These are phyloP conservation scores for Neelides sp. DNA, from an alignment of 1,140 invertebrate genomes.

Conservation along the genomic window DNA sequence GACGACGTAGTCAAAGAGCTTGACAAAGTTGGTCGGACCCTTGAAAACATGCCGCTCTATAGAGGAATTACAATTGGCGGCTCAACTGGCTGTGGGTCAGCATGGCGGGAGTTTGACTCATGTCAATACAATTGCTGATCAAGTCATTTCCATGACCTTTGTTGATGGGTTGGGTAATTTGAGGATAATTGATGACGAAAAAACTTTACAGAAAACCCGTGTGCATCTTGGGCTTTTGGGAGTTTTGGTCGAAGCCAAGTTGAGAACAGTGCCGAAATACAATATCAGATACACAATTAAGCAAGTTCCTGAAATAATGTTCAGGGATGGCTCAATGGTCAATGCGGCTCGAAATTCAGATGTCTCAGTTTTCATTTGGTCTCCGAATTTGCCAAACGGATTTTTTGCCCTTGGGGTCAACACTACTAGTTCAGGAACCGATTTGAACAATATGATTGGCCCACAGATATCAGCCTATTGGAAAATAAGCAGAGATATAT, in stretches of 20 bases:
- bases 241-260: not conserved
- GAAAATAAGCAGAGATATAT: too few relatives aligned
- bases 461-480: too few relatives aligned
- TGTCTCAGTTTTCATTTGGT: too few relatives aligned
- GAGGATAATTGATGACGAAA: not conserved
- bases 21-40: not conserved
- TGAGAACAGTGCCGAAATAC: not conserved
- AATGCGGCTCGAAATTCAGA: too few relatives aligned
- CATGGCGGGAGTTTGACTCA: constrained; percentile 11
- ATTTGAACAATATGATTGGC: too few relatives aligned
- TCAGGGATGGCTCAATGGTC: too few relatives aligned
- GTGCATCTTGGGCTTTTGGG: constrained; percentile 2
- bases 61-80: constrained; percentile 14
- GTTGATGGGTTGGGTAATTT: not conserved
- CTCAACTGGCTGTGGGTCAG: constrained; percentile 11
- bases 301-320: too few relatives aligned
- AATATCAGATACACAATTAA: too few relatives aligned
- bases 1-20: constrained; percentile 1
- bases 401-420: too few relatives aligned
- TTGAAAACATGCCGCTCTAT: constrained; percentile 10
- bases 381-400: too few relatives aligned
- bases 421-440: too few relatives aligned
- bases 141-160: not conserved
- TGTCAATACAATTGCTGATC: constrained; percentile 6
- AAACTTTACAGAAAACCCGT: not conserved